Evolutionary conservation across 2,797 vertebrate genomes (phyloP), one percentile per base, ranked within the genome.

Genomic region (Manis javanica): DNA sequence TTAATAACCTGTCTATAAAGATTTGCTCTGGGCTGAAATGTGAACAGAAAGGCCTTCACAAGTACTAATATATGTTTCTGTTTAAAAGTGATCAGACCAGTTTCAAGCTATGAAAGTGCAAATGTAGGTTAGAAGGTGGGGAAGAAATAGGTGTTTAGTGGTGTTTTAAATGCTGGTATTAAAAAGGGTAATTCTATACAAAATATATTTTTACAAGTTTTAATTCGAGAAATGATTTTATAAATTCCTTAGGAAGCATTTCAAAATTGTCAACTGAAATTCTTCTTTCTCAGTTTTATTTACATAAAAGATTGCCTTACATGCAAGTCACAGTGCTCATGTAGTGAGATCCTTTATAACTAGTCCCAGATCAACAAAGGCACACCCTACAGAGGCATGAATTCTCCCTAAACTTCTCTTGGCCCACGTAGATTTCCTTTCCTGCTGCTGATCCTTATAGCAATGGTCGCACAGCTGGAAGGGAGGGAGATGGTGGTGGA

Each of bases 1-100:
- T 97, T 98, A 91, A 95, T 96, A 97, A 98, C 90, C 77, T 97
- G 57, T 74, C 68, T 96, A 96, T 96, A 94, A 97, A 98, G 97
- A 95, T 82, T 89, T 97, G 90, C 96, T 97, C 37, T 81, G 71
- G 96, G 97, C 93, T 98, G 90, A 98, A 98, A 98, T 71, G 37
- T 96, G 96, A 96, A 91, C 97, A 97, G 92, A 95, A 91, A 93
- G 51, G 31, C 59, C 87, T 89, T 91, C 61, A 78, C 46, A 97
- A 85, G 93, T 95, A 94, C 49, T 4, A 51, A 49, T 11, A 57
- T 61, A 59, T 87, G 4, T 95, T 37, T 29, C 34, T 31, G 31
- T 46, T 49, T 91, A 93, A 96, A 98, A 97, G 64, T 95, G n/a
- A 49, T 93, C 94, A 87, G 49, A 46, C 0, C 0, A 77, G 79